Conservation (phyloP, 2,113 vertebrate genomes). For the Pimephales promelas region DNA sequence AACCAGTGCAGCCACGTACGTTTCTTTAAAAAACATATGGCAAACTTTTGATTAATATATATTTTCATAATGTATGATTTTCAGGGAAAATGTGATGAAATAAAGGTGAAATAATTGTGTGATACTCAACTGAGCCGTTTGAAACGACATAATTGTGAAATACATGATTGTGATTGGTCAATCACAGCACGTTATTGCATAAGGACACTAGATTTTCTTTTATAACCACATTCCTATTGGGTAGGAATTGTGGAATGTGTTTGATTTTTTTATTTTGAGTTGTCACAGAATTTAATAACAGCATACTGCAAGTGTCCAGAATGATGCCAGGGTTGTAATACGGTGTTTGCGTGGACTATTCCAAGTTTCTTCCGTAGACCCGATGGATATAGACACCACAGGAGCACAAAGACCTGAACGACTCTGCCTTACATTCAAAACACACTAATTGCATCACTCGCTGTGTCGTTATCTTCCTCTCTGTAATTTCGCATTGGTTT, state of each 20-base stretch:
- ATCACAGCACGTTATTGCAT: not conserved
- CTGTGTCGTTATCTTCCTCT: not conserved
- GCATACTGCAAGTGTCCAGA: not conserved
- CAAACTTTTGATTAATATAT: not conserved
- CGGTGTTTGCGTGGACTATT: not conserved
- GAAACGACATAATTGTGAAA: not conserved
- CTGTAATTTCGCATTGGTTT: constrained; percentile 33
- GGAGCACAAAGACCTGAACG: not conserved
- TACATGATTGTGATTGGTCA: not conserved
- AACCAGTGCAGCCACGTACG: no score
- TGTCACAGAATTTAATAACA: not conserved
- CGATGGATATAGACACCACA: not conserved
- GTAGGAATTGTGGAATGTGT: not conserved
- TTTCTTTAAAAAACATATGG: not conserved
- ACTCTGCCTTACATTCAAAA: constrained; percentile 8
- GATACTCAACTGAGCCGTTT: not conserved
- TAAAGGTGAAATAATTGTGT: not conserved
- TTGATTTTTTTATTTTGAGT: not conserved
- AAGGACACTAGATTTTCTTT: not conserved
- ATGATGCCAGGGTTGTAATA: not conserved
- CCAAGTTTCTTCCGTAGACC: not conserved
- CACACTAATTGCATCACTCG: constrained; percentile 8
- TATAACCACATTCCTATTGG: not conserved
- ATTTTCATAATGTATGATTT: not conserved
- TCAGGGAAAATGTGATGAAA: not conserved